phyloP scores from a whole-genome alignment of 2,888 invertebrate species.

The Gandaritis pyraliata region DNA sequence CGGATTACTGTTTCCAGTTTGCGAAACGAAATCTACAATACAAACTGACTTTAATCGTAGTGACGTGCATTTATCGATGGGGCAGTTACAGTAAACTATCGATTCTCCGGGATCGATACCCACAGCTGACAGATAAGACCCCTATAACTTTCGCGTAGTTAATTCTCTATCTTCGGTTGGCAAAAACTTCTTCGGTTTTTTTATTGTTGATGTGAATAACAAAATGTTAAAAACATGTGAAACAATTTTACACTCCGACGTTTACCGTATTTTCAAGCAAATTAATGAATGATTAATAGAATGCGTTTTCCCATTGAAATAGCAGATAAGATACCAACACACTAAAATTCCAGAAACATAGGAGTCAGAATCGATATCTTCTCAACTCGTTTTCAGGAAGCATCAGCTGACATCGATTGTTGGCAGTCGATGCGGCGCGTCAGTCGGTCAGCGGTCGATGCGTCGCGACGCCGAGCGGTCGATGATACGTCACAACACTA shows the following conservation, averaged over 20 bases:
- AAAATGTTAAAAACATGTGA: background rate
- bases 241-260: no score
- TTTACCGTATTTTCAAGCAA: no score
- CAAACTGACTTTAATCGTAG: no score
- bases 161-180: conserved; percentile 7
- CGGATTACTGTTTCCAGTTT: no score
- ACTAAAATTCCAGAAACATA: background rate
- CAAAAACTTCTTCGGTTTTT: background rate
- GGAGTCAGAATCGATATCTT: background rate
- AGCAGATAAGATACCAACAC: no score
- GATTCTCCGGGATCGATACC: conserved; percentile 30
- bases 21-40: no score
- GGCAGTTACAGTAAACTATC: conserved; percentile 22
- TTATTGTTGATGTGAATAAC: background rate
- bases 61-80: conserved; percentile 17
- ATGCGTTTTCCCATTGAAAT: no score
- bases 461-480: background rate
- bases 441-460: conserved; percentile 5
- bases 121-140: conserved; percentile 30
- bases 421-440: background rate
- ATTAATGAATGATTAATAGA: no score
- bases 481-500: conserved; percentile 4
- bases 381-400: background rate
- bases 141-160: conserved; percentile 20
- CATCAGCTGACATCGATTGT: conserved; percentile 1